Evolutionary conservation across 2,797 vertebrate species (phyloP).

Genomic region (Pseudochromis fuscus): DNA sequence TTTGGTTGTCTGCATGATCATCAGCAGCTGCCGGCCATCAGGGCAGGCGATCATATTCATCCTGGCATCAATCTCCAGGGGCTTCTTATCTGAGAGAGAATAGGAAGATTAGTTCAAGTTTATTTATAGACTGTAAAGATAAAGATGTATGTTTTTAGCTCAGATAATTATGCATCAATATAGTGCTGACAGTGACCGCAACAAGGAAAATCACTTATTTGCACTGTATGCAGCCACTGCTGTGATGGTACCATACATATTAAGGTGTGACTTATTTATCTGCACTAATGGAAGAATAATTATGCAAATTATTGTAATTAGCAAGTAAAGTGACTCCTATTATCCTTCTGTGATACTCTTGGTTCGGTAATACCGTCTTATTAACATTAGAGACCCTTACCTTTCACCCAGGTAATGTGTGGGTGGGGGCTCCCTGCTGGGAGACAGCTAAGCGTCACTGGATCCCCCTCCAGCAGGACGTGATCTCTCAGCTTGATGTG

Average conservation of each 20-base stretch:
- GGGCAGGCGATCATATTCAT: slow-evolving; percentile 93
- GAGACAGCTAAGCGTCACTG: slow-evolving; percentile 95
- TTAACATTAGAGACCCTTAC: slow-evolving; percentile 71
- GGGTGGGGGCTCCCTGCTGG: slow-evolving; percentile 95
- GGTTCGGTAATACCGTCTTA: neutral
- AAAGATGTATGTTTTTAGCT: neutral
- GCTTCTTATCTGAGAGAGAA: slow-evolving; percentile 89
- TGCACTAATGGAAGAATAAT: slow-evolving; percentile 9
- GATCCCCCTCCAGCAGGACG: slow-evolving; percentile 95
- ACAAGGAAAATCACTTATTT: slow-evolving; percentile 1
- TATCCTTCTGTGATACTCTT: neutral
- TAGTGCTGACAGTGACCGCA: too few species aligned
- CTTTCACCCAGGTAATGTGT: slow-evolving; percentile 94
- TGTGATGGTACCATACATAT: slow-evolving; percentile 4
- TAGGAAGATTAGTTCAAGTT: neutral
- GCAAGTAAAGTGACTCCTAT: slow-evolving; percentile 9
- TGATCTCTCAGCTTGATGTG: slow-evolving; percentile 98
- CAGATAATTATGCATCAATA: too few species aligned
- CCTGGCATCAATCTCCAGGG: slow-evolving; percentile 87
- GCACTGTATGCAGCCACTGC: neutral
- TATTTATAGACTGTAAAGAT: neutral
- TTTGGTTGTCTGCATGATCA: slow-evolving; percentile 92
- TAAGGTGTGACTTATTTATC: neutral
- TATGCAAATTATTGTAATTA: slow-evolving; percentile 19
- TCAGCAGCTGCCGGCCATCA: slow-evolving; percentile 95